A percentile compares a stretch with the other conserved stretches of the same genome.
phyloP scores from a whole-genome alignment of 2,113 vertebrate genomes.

The Pelodiscus sinensis region DNA sequence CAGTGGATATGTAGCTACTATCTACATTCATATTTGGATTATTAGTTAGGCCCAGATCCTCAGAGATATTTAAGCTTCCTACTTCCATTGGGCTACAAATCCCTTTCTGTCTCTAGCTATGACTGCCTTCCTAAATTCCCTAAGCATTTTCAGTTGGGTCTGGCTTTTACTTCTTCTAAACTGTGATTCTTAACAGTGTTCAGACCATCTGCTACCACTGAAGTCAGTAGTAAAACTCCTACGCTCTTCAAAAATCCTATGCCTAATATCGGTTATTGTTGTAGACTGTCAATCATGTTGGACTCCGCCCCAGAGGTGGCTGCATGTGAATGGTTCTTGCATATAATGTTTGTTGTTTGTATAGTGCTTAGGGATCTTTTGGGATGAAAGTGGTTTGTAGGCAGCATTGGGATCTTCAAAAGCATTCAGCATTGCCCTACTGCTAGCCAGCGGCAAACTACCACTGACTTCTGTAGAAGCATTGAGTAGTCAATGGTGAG shows the following conservation, averaged over 20 bases:
- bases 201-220: not conserved
- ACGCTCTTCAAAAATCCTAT: not conserved
- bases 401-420: not conserved
- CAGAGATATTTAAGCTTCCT: not conserved
- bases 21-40: not conserved
- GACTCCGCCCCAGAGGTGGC: not conserved
- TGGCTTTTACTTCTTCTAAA: not conserved
- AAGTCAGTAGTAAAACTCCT: not conserved
- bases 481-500: not conserved
- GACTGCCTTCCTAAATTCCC: not conserved
- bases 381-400: not conserved
- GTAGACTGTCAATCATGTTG: not conserved
- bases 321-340: not conserved
- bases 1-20: not conserved
- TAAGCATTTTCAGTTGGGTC: not conserved
- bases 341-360: not conserved
- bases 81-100: not conserved
- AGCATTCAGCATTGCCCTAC: not conserved
- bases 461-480: not conserved
- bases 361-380: not conserved
- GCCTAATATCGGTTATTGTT: not conserved
- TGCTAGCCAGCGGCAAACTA: not conserved
- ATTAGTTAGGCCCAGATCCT: not conserved
- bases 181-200: not conserved
- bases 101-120: not conserved